These are phyloP conservation scores for Gerris lacustris DNA, from an alignment of 2,888 invertebrate species.

Conservation along the genomic window DNA sequence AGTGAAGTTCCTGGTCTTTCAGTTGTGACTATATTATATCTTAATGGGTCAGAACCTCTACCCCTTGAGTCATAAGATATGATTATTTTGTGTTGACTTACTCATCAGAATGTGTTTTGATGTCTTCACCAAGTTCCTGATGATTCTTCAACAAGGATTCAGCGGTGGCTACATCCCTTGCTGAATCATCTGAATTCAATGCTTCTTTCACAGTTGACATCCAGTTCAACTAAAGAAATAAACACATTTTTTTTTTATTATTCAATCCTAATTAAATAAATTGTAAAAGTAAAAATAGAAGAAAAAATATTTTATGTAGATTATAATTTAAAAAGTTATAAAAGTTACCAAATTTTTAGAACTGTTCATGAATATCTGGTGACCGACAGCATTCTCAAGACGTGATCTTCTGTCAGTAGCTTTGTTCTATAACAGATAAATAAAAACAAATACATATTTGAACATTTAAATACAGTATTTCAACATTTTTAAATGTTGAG, in stretches of 20 bases:
- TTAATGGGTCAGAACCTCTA: no score
- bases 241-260: background rate
- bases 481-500: no score
- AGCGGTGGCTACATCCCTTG: slow-evolving; percentile 83
- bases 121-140: slow-evolving; percentile 79
- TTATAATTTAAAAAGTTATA: background rate
- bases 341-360: slow-evolving; percentile 50
- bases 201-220: slow-evolving; percentile 65
- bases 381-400: slow-evolving; percentile 87
- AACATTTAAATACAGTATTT: background rate
- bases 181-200: slow-evolving; percentile 63
- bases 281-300: background rate
- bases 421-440: slow-evolving; percentile 47
- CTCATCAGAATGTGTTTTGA: slow-evolving; percentile 81
- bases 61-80: background rate
- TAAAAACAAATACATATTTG: slow-evolving; percentile 9
- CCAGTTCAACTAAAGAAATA: slow-evolving; percentile 55
- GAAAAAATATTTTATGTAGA: background rate
- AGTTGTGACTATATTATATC: no score
- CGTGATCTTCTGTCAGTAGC: slow-evolving; percentile 70
- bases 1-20: no score
- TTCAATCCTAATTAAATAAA: slow-evolving; percentile 12
- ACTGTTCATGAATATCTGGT: slow-evolving; percentile 82
- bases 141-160: slow-evolving; percentile 81
- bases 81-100: slow-evolving; percentile 38